Conservation (phyloP, 1,140 invertebrate species). For the Papilio aristodemus region DNA sequence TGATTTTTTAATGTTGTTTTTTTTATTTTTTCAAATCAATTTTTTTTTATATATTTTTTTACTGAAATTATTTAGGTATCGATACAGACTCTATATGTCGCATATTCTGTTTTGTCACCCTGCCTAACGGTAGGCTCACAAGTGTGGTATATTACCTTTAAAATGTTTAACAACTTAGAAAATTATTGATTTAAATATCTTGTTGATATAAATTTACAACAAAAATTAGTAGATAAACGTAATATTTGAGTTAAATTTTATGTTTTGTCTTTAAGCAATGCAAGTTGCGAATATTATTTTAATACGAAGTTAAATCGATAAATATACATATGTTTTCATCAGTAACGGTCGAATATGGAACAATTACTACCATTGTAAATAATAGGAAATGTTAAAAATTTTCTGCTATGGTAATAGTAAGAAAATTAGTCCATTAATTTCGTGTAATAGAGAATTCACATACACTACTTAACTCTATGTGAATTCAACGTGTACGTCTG, state of each 20-base stretch:
- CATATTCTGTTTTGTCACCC: neutral
- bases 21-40: neutral
- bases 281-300: conserved; percentile 8
- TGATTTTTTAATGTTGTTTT: neutral
- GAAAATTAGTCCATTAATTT: no score
- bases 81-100: neutral
- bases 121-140: neutral
- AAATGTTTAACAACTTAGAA: neutral
- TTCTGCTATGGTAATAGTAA: no score
- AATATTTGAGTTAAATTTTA: neutral
- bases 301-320: neutral
- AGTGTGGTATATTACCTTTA: neutral
- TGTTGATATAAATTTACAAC: neutral
- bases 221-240: neutral
- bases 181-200: neutral
- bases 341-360: neutral
- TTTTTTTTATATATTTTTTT: neutral
- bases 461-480: no score
- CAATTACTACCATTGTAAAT: no score
- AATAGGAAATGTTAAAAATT: no score
- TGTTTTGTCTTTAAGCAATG: neutral
- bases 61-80: neutral
- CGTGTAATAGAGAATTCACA: no score
- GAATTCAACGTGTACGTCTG: no score
- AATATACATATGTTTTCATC: neutral